A percentile compares a stretch with the other conserved stretches of the same genome.
These are phyloP conservation scores for Eupithecia pulchellata DNA, from an alignment of 2,888 invertebrate genomes.

Conservation along the genomic window DNA sequence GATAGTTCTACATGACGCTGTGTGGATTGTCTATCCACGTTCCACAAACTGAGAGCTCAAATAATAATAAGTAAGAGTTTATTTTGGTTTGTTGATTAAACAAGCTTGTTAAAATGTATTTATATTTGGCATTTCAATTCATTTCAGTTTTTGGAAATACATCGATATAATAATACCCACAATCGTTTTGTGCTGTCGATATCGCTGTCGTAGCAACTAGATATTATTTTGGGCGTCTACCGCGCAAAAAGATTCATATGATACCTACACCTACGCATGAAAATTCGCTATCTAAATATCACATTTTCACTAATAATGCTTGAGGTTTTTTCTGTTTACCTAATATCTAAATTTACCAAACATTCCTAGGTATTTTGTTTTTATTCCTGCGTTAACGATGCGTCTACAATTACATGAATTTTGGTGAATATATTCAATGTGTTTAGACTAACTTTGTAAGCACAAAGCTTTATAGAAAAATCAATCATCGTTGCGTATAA, in stretches of 20 bases:
- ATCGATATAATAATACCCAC: not conserved
- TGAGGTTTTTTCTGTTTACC: not conserved
- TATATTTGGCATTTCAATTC: not conserved
- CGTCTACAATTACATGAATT: not conserved
- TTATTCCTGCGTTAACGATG: not conserved
- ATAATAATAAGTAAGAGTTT: not conserved
- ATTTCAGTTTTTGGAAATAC: not conserved
- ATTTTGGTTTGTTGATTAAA: not conserved
- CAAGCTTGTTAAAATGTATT: not conserved
- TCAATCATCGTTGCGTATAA: no score
- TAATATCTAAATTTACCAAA: not conserved
- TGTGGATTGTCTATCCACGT: not conserved
- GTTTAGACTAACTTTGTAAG: no score
- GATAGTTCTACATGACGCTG: not conserved
- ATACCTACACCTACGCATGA: not conserved
- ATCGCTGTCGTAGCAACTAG: not conserved
- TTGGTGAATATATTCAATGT: no score
- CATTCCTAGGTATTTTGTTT: not conserved
- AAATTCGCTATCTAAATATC: not conserved
- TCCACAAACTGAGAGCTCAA: no score
- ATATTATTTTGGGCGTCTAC: not conserved
- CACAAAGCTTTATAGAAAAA: no score
- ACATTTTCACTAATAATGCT: not conserved
- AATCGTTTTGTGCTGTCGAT: not conserved
- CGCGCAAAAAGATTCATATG: not conserved